A percentile compares a stretch with the other conserved stretches of the same genome.
phyloP scores from a whole-genome alignment of 2,797 vertebrate genomes.

The Xiphophorus birchmanni region DNA sequence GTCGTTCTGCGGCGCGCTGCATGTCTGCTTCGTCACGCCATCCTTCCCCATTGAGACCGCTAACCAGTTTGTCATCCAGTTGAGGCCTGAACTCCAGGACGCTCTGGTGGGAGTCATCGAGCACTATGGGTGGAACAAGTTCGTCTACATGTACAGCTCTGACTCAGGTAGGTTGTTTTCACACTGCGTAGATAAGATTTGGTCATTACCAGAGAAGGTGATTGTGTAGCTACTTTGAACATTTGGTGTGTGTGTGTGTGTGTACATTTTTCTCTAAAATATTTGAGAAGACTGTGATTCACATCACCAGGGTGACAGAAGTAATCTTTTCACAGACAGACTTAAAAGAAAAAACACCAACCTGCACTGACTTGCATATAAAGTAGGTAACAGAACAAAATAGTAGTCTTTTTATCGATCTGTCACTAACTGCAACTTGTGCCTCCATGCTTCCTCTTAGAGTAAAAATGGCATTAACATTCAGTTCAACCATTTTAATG shows the following conservation, averaged over 20 bases:
- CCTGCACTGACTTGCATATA: constrained; percentile 17
- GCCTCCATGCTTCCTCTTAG: constrained; percentile 26
- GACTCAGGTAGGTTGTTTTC: constrained; percentile 85
- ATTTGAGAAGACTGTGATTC: constrained; percentile 37
- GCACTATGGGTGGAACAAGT: constrained; percentile 96
- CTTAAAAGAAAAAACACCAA: constrained; percentile 36
- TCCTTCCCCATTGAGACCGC: constrained; percentile 97
- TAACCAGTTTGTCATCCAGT: constrained; percentile 98
- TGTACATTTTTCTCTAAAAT: constrained; percentile 2
- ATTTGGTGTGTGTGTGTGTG: background rate
- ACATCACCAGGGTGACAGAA: constrained; percentile 64
- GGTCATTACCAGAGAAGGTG: background rate
- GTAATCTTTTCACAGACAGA: constrained; percentile 21
- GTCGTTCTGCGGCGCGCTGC: constrained; percentile 97
- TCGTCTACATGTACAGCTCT: constrained; percentile 98
- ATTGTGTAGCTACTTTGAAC: background rate
- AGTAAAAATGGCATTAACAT: constrained; percentile 9
- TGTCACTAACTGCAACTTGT: constrained; percentile 12
- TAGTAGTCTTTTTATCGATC: constrained; percentile 40
- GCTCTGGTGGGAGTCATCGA: constrained; percentile 95
- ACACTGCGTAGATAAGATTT: background rate
- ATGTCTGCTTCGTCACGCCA: constrained; percentile 97
- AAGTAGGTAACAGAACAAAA: constrained; percentile 37
- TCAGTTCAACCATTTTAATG: constrained; percentile 39
- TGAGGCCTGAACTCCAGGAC: constrained; percentile 95